phyloP scores from a whole-genome alignment of 2,797 vertebrate species.

The Odontamblyopus rebecca region DNA sequence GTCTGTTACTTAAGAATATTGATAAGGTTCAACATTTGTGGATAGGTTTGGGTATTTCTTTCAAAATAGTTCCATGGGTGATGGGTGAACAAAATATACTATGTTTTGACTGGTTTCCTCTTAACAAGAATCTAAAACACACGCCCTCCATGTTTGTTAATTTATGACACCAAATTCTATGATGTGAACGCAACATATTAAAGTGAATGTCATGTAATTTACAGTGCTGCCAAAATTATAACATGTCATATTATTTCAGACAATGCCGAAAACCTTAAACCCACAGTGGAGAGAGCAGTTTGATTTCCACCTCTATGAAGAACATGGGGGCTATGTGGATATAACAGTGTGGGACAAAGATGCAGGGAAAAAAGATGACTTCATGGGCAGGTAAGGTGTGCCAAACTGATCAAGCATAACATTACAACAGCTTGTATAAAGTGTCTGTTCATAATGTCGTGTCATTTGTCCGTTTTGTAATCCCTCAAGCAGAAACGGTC shows the following conservation, averaged over 20 bases:
- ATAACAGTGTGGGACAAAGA: constrained; percentile 97
- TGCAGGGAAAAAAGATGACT: constrained; percentile 93
- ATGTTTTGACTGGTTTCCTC: no score
- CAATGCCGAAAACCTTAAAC: constrained; percentile 92
- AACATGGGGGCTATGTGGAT: constrained; percentile 89
- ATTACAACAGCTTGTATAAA: neutral
- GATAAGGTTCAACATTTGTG: no score
- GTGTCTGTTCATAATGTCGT: neutral
- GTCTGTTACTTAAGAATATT: no score
- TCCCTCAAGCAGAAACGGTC: neutral
- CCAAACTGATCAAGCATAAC: neutral
- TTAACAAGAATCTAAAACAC: no score
- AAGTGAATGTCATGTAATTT: neutral
- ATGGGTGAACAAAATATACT: no score
- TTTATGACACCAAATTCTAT: no score
- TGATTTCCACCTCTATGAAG: constrained; percentile 96
- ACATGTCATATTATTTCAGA: constrained; percentile 68
- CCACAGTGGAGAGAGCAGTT: constrained; percentile 98
- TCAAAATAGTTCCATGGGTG: no score
- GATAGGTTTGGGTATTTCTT: no score
- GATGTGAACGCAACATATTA: neutral
- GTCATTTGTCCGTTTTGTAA: neutral
- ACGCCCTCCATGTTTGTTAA: no score
- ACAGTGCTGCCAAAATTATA: neutral
- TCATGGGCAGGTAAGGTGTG: constrained; percentile 89